Percentiles rank a stretch among this genome's conserved stretches.
Conservation (phyloP, 2,797 vertebrate species). For the Typhlichthys eigenmanni region DNA sequence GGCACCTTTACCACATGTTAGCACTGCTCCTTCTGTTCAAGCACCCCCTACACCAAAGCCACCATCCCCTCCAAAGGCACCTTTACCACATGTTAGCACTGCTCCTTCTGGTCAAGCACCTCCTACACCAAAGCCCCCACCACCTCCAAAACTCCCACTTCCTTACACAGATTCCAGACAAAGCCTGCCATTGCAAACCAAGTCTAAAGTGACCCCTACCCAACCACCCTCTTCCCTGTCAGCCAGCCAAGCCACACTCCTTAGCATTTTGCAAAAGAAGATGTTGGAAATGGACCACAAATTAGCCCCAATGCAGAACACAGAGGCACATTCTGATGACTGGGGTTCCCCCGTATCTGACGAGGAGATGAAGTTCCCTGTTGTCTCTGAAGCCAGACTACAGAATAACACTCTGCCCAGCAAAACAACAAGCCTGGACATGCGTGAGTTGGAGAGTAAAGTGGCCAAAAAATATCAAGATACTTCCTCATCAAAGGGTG, state of each 20-base stretch:
- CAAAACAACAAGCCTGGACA: constrained; percentile 60
- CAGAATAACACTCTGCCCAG: constrained; percentile 34
- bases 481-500: constrained; percentile 35
- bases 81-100: background rate
- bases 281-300: constrained; percentile 82
- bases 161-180: constrained; percentile 35
- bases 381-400: constrained; percentile 19
- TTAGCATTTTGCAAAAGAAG: constrained; percentile 81
- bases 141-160: constrained; percentile 43
- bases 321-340: constrained; percentile 67
- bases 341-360: constrained; percentile 67
- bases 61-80: constrained; percentile 27
- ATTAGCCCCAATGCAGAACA: constrained; percentile 49
- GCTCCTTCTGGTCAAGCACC: constrained; percentile 8
- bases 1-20: constrained; percentile 2
- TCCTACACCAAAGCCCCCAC: constrained; percentile 30
- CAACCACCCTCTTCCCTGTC: constrained; percentile 46
- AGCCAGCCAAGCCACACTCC: constrained; percentile 72
- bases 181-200: constrained; percentile 42
- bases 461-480: constrained; percentile 56
- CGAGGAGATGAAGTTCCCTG: constrained; percentile 54
- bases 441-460: constrained; percentile 70
- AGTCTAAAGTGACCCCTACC: constrained; percentile 26
- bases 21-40: constrained; percentile 5
- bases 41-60: constrained; percentile 24